Evolutionary conservation across 2,113 vertebrate species (phyloP), one percentile per base, ranked within the genome.

Genomic region (Orientallactaga bullata): DNA sequence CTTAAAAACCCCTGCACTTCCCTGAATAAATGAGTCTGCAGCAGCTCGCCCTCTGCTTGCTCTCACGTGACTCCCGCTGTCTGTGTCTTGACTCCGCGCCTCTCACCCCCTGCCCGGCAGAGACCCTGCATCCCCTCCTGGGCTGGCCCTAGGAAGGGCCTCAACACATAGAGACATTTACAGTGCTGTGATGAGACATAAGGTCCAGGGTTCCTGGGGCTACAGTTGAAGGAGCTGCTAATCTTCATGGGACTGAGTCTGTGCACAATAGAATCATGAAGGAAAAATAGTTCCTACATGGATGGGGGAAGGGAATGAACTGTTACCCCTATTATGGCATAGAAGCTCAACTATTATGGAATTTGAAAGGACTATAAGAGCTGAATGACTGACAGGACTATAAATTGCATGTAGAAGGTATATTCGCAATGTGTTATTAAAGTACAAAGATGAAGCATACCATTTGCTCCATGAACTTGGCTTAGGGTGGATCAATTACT

Each of bases 211-310:
- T 77, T 92, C 72, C 71, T 80, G 66, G 18, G 24, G 32, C 28
- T 2, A 0, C 20, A 32, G 37, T 83, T 42, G 47, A 37, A 87
- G 82, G 35, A 47, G 26, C 24, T n/a, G 3, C 37, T 35, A 16
- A 68, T 17, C 20, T 68, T 32, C 32, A 8, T 0, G 12, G 23
- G 5, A 32, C n/a, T 1, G 7, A 80, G 5, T 21, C 58, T 30
- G 7, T 35, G 55, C 26, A 32, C 26, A 68, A n/a, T 26, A 21
- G 35, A 74, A 55, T 61, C 61, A 21, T 42, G 23, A 68, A 58
- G 84, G 89, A 89, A 71, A 65, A 90, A 89, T 66, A 32, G 47
- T 71, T 92, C 90, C 85, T 51, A 47, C 35, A 39, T 32, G 68
- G 21, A 26, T 17, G 16, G 66, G n/a, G 15, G 35, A 21, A 55